A percentile compares a stretch with the other conserved stretches of the same genome.
Evolutionary conservation across 2,888 invertebrate genomes (phyloP).

Genomic region (Mesorhabditis spiculigera): DNA sequence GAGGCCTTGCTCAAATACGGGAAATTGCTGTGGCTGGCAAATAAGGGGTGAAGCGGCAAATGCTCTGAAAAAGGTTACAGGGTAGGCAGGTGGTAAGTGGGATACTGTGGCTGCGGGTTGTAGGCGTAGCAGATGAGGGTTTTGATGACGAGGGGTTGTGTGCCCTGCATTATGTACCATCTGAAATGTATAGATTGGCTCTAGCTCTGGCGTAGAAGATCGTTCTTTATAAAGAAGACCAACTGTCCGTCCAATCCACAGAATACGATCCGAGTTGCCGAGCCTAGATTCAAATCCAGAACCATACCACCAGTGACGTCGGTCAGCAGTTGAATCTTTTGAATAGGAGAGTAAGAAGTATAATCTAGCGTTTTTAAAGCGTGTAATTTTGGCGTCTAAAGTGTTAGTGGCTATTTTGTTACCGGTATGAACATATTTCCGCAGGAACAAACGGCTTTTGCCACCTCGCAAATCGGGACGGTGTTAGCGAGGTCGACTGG

Average conservation of each 20-base stretch:
- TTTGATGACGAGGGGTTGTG: neutral
- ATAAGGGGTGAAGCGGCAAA: too few species aligned
- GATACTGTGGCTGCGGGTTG: neutral
- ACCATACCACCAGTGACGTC: neutral
- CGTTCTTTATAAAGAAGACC: neutral
- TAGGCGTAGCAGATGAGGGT: conserved; percentile 1
- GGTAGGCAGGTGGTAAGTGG: neutral
- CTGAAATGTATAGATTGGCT: neutral
- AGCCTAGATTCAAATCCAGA: neutral
- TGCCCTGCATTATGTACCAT: conserved; percentile 1
- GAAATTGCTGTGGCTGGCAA: too few species aligned
- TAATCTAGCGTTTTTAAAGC: too few species aligned
- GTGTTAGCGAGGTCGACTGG: conserved; percentile 1
- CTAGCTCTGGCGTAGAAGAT: too few species aligned
- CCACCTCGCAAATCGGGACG: conserved; percentile 6
- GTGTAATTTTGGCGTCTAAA: too few species aligned
- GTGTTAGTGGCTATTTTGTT: too few species aligned
- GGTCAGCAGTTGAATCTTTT: neutral
- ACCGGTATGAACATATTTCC: conserved; percentile 1
- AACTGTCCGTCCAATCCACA: conserved; percentile 5
- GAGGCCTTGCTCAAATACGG: neutral
- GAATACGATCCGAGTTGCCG: neutral
- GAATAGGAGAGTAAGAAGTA: neutral
- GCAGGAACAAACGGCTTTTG: conserved; percentile 2
- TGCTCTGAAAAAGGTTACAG: neutral